Percentiles rank a stretch among this genome's conserved stretches.
Conservation (phyloP, 1,140 invertebrate species). For the Drosophila ficusphila region DNA sequence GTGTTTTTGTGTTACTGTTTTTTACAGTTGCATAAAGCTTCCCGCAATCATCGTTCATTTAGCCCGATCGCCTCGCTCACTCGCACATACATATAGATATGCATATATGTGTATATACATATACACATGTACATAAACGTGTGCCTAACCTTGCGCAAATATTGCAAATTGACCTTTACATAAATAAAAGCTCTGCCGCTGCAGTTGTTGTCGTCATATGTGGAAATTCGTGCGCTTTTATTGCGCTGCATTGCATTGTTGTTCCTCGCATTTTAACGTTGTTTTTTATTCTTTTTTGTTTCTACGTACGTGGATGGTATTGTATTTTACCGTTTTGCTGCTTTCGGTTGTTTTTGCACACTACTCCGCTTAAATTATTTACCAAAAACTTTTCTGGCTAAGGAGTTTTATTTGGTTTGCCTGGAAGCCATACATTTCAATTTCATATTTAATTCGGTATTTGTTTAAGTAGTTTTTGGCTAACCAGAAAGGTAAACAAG, state of each 20-base stretch:
- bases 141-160: constrained; percentile 76
- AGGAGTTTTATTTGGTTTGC: background rate
- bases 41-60: constrained; percentile 37
- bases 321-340: constrained; percentile 23
- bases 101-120: too few relatives aligned
- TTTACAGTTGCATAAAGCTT: constrained; percentile 46
- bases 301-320: constrained; percentile 19
- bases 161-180: constrained; percentile 79
- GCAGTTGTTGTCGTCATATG: constrained; percentile 42
- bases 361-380: background rate
- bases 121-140: too few relatives aligned
- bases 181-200: constrained; percentile 57
- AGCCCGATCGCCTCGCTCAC: constrained; percentile 24
- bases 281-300: too few relatives aligned
- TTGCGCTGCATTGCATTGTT: constrained; percentile 30
- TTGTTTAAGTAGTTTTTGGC: too few relatives aligned
- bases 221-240: constrained; percentile 57
- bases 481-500: too few relatives aligned
- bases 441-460: too few relatives aligned
- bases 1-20: too few relatives aligned
- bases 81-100: too few relatives aligned
- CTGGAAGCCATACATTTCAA: too few relatives aligned
- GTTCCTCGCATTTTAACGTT: constrained; percentile 47
- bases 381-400: background rate
- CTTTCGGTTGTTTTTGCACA: constrained; percentile 15